Evolutionary conservation across 2,113 vertebrate genomes (phyloP).

Genomic region (Puntigrus tetrazona): DNA sequence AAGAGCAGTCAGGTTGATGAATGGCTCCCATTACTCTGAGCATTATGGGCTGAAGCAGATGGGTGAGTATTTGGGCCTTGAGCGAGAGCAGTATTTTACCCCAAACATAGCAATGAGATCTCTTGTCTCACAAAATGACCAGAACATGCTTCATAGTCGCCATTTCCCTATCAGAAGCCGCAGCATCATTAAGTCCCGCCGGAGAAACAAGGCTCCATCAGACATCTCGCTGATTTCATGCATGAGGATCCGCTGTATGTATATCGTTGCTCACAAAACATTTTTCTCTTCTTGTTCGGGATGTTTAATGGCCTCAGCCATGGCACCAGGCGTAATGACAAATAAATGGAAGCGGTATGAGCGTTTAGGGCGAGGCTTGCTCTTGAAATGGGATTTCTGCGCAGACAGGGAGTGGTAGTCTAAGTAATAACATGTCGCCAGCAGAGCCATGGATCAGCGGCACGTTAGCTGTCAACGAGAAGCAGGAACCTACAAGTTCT

Average conservation of each 20-base stretch:
- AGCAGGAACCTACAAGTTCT: conserved; percentile 5
- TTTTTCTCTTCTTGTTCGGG: conserved; percentile 18
- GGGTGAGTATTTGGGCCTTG: not conserved
- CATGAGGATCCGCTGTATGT: conserved; percentile 33
- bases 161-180: not conserved
- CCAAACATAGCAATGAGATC: not conserved
- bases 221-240: conserved; percentile 30
- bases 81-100: conserved; percentile 20
- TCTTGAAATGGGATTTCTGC: conserved; percentile 46
- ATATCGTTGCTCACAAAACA: conserved; percentile 22
- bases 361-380: conserved; percentile 40
- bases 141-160: not conserved
- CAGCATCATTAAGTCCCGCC: not conserved
- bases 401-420: conserved; percentile 36
- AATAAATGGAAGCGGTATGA: conserved; percentile 50
- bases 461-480: conserved; percentile 37
- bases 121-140: not conserved
- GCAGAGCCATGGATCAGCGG: conserved; percentile 52
- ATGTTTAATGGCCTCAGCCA: conserved; percentile 49
- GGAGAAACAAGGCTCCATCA: conserved; percentile 34
- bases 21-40: conserved; percentile 62
- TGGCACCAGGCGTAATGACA: conserved; percentile 51
- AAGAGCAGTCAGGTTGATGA: conserved; percentile 56
- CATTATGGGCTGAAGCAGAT: conserved; percentile 49
- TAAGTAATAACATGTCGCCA: conserved; percentile 56